phyloP scores from a whole-genome alignment of 2,888 invertebrate species.

The Acheta domesticus region DNA sequence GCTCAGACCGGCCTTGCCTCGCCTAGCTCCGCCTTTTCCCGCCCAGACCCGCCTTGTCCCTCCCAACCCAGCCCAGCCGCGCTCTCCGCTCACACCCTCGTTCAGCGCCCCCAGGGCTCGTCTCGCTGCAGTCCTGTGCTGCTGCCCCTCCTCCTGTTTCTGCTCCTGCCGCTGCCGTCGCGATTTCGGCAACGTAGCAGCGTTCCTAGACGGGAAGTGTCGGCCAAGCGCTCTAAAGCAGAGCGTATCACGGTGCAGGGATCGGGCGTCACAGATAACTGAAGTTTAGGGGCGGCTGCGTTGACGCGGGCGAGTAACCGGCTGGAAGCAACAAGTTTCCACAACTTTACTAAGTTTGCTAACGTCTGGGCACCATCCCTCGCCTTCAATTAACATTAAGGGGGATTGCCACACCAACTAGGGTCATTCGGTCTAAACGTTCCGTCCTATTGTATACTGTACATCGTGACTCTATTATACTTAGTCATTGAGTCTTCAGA shows the following conservation, averaged over 20 bases:
- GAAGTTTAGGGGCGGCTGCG: conserved; percentile 1
- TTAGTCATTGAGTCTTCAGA: too few species aligned
- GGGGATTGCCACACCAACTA: conserved; percentile 18
- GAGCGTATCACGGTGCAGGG: neutral
- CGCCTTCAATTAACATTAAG: neutral
- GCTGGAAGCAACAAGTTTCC: conserved; percentile 18
- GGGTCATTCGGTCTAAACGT: neutral
- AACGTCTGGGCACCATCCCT: neutral
- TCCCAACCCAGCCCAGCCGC: too few species aligned
- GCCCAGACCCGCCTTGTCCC: too few species aligned
- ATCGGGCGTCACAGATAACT: neutral
- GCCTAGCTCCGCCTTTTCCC: too few species aligned
- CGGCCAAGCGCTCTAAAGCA: neutral
- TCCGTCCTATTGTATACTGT: neutral
- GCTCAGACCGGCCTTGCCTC: too few species aligned
- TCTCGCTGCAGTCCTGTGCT: neutral
- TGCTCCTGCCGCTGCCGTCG: neutral
- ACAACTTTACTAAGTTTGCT: neutral
- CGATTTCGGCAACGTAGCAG: neutral
- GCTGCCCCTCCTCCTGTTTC: neutral
- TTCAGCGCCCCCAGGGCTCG: neutral
- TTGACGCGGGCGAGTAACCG: conserved; percentile 18
- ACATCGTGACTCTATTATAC: too few species aligned
- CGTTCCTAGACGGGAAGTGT: neutral
- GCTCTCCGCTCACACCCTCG: too few species aligned